Base-by-base conservation (phyloP, 1,140 invertebrate species). In the Drosophila sp. region DNA sequence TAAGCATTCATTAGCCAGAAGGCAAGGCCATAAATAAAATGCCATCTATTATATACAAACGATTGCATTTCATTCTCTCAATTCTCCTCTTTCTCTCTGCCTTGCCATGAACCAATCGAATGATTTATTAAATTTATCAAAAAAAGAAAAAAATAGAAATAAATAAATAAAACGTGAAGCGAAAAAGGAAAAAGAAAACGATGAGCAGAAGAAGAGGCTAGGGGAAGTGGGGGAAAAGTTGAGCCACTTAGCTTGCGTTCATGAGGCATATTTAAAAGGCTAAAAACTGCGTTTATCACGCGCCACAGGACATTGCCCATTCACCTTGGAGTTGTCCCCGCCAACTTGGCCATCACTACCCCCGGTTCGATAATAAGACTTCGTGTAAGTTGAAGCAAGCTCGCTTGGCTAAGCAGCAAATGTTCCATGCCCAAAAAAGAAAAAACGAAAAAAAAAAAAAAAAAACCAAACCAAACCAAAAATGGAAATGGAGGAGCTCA, bases 61-160 rank as follows among this genome's bases (percentile, higher is more conserved):
- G 79, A 77, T 81, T 81, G 79, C 79, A 81, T 70, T 81, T 72
- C 30, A 41, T 65, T 35, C 7, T 11, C 7, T 33, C 11, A 2
- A 10, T 3, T n/a, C 44, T 10, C 17, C 4, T 40, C 4, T 38
- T 35, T 27, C 17, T 33, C 17, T 10, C 5, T 35, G 32, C 41
- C 11, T 55, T 23, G 10, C 25, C 27, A 29, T 32, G 40, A 77
- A 76, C 67, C 70, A 77, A 81, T 81, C 79, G 63, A 58, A 68
- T 81, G 79, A 81, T 82, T 82, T 82, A 82, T 82, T 82, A 82
- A 82, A 82, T 82, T 82, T 82, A 82, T 82, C 74, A 81, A 61
- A 29, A 65, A 33, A 55, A 41, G 65, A 44, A 50, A 74, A 57
- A 64, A 63, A 65, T 66, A 54, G 27, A 29, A 47, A 41, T 66